These are phyloP conservation scores for Drosophila sordidula DNA, from an alignment of 2,888 invertebrate species.

Conservation along the genomic window DNA sequence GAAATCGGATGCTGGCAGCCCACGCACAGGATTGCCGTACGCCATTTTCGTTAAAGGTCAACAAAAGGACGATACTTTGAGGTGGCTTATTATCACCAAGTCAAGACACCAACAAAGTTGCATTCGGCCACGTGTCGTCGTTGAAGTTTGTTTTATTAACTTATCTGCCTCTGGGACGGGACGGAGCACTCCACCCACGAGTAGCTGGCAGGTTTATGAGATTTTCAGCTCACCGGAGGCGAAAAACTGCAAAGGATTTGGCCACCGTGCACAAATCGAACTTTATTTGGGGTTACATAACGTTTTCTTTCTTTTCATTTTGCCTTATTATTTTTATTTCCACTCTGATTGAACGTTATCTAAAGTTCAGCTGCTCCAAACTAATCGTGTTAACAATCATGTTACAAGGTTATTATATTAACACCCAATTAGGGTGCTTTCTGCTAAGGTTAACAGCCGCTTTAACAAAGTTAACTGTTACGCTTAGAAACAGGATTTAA, in stretches of 20 bases:
- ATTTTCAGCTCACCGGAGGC: constrained; percentile 2
- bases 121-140: constrained; percentile 71
- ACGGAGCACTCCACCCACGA: not conserved
- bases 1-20: constrained; percentile 39
- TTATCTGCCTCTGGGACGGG: constrained; percentile 4
- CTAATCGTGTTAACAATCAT: too few relatives aligned
- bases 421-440: too few relatives aligned
- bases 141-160: constrained; percentile 64
- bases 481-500: too few relatives aligned
- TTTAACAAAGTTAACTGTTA: too few relatives aligned
- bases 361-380: too few relatives aligned
- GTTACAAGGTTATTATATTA: too few relatives aligned
- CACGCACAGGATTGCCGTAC: constrained; percentile 17
- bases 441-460: too few relatives aligned
- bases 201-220: constrained; percentile 23
- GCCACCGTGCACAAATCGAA: not conserved
- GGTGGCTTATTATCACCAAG: constrained; percentile 59
- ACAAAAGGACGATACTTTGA: constrained; percentile 75
- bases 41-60: constrained; percentile 73
- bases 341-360: too few relatives aligned
- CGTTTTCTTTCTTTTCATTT: not conserved
- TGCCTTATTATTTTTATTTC: too few relatives aligned
- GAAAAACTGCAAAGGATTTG: not conserved
- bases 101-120: constrained; percentile 36
- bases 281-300: not conserved